Conservation (phyloP, 2,113 vertebrate species). For the Periophthalmodon schlosseri region DNA sequence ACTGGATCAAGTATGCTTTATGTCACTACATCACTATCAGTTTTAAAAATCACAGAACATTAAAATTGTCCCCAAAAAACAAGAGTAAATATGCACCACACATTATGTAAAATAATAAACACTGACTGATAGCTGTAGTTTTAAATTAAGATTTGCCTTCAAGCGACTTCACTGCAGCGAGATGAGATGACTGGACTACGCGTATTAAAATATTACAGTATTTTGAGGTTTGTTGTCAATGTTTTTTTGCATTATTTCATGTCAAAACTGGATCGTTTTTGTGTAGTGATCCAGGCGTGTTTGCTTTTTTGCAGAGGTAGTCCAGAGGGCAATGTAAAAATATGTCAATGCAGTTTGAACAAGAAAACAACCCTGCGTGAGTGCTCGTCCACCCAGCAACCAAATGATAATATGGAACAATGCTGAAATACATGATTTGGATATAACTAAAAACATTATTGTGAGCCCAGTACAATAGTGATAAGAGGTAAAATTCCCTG, state of each 20-base stretch:
- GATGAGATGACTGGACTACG: slow-evolving; percentile 69
- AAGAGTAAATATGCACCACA: slow-evolving; percentile 64
- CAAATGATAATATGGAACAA: slow-evolving; percentile 41
- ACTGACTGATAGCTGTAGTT: slow-evolving; percentile 48
- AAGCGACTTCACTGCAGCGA: slow-evolving; percentile 56
- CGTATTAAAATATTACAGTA: slow-evolving; percentile 48
- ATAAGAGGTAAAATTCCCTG: slow-evolving; percentile 8
- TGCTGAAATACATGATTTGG: slow-evolving; percentile 61
- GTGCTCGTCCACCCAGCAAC: slow-evolving; percentile 45
- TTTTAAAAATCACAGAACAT: slow-evolving; percentile 58
- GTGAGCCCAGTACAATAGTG: neutral
- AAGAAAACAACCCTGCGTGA: slow-evolving; percentile 35
- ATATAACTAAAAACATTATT: neutral
- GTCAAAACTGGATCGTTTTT: slow-evolving; percentile 37
- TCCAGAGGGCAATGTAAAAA: slow-evolving; percentile 49
- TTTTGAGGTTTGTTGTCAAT: slow-evolving; percentile 42
- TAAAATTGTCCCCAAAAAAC: slow-evolving; percentile 55
- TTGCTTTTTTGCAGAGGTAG: slow-evolving; percentile 63
- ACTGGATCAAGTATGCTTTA: slow-evolving; percentile 69
- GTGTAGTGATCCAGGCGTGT: slow-evolving; percentile 33
- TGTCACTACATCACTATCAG: slow-evolving; percentile 61
- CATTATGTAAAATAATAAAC: slow-evolving; percentile 51
- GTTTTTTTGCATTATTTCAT: slow-evolving; percentile 2
- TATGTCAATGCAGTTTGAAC: slow-evolving; percentile 55
- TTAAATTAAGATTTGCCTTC: slow-evolving; percentile 55